A percentile compares a stretch with the other conserved stretches of the same genome.
phyloP scores from a whole-genome alignment of 2,888 invertebrate genomes.

The Caprella mutica region DNA sequence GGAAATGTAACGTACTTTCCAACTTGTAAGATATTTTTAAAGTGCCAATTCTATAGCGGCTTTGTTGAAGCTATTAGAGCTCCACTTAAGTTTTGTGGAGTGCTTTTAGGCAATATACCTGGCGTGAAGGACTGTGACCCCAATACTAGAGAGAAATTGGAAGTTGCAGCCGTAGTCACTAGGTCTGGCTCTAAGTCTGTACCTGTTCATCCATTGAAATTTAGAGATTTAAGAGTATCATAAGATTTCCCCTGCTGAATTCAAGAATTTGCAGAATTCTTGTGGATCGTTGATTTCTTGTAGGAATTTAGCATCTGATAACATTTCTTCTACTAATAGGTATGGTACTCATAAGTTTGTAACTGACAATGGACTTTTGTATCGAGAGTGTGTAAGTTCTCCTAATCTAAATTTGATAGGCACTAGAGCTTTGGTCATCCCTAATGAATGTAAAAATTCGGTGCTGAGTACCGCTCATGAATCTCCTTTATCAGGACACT shows the following conservation, averaged over 20 bases:
- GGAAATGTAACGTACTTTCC: too few species aligned
- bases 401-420: not conserved
- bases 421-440: not conserved
- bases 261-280: slow-evolving; percentile 1
- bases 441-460: not conserved
- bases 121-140: too few species aligned
- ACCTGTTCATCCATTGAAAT: not conserved
- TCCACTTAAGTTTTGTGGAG: not conserved
- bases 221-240: not conserved
- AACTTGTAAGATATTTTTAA: too few species aligned
- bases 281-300: not conserved
- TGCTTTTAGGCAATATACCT: not conserved
- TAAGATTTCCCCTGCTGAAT: not conserved
- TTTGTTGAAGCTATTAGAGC: not conserved
- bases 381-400: not conserved
- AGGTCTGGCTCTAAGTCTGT: not conserved
- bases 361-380: not conserved
- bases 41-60: not conserved
- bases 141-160: too few species aligned
- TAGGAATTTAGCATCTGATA: not conserved
- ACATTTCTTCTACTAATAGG: not conserved
- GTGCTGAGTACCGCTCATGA: slow-evolving; percentile 6
- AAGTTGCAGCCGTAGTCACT: not conserved
- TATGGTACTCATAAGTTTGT: not conserved
- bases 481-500: not conserved